Conservation (phyloP, 1,140 invertebrate genomes). For the Hycleus cichorii region DNA sequence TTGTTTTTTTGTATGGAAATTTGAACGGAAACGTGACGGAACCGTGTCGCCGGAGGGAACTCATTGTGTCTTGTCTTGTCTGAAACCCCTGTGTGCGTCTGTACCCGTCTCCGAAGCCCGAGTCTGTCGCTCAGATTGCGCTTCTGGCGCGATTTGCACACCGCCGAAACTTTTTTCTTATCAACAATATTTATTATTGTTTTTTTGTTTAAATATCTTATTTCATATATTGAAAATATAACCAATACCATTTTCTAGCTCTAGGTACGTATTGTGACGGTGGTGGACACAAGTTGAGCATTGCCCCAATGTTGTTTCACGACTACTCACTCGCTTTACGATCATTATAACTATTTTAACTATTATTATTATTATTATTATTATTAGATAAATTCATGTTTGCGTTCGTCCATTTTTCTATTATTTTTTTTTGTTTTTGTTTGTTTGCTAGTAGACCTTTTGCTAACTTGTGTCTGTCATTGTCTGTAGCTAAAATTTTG, state of each 20-base stretch:
- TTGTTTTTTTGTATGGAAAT: too few species aligned
- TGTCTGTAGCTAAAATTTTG: slow-evolving; percentile 41
- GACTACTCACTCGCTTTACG: not conserved
- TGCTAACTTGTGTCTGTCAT: slow-evolving; percentile 43
- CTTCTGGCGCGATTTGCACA: slow-evolving; percentile 16
- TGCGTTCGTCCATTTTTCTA: slow-evolving; percentile 14
- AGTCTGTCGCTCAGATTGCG: slow-evolving; percentile 31
- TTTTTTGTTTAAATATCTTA: slow-evolving; percentile 1
- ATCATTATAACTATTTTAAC: not conserved
- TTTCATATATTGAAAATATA: not conserved
- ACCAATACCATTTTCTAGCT: slow-evolving; percentile 16
- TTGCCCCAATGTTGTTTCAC: slow-evolving; percentile 23
- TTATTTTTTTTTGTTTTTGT: slow-evolving; percentile 21
- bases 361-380: not conserved
- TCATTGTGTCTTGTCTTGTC: slow-evolving; percentile 63
- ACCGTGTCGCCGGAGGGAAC: not conserved
- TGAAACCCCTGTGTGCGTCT: slow-evolving; percentile 63
- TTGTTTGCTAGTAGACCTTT: slow-evolving; percentile 33
- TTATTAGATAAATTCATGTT: slow-evolving; percentile 12
- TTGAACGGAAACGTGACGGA: not conserved
- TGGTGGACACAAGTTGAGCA: slow-evolving; percentile 53
- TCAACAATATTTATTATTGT: not conserved
- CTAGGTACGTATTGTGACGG: slow-evolving; percentile 39
- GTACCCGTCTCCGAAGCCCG: slow-evolving; percentile 45
- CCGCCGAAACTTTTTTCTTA: slow-evolving; percentile 12